Base-by-base conservation (phyloP, 2,888 invertebrate genomes). In the Cheiracanthium punctorium region DNA sequence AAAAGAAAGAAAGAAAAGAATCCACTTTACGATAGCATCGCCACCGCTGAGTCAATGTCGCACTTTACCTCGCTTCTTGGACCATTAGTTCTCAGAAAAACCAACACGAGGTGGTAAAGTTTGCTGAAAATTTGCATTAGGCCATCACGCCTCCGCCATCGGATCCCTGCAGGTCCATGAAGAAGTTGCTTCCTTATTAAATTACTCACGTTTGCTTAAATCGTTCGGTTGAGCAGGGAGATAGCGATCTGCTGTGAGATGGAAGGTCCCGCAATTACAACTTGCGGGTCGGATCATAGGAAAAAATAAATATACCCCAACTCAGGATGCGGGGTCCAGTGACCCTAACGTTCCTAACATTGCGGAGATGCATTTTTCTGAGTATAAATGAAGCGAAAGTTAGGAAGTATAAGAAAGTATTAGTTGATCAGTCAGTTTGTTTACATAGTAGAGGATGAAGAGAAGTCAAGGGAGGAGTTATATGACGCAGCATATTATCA, bases 151-250 rank as follows among this genome's bases (percentile, higher is more conserved):
- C 58, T 58, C 58, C 58, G 24, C 58, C 58, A 58, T 58, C 24
- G 58, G 5, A 58, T 8, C 58, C 7, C 17, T 58, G 24, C 24
- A 48, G 24, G 17, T 17, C 58, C 58, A 24, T 24, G 58, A 58
- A 17, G 58, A 58, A 58, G 58, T 8, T 17, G 58, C 58, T 24
- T 2, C 24, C 58, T 58, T 58, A 58, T 58, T 58, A 58, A 58
- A 58, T 58, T 58, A 58, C 58, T 58, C 58, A 58, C 58, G 58
- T 58, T 58, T 58, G 58, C 24, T 58, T 58, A 58, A 58, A 58
- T 58, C 58, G 58, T 58, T 58, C 24, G 58, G 58, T 24, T 58
- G 58, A 58, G 12, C 24, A 24, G 1, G 58, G 5, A 58, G 58
- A 58, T 58, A 24, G 24, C 5, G 24, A 58, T 58, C 58, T 7